A percentile compares a stretch with the other conserved stretches of the same genome.
Conservation (phyloP, 2,113 vertebrate genomes). For the Chitala chitala region DNA sequence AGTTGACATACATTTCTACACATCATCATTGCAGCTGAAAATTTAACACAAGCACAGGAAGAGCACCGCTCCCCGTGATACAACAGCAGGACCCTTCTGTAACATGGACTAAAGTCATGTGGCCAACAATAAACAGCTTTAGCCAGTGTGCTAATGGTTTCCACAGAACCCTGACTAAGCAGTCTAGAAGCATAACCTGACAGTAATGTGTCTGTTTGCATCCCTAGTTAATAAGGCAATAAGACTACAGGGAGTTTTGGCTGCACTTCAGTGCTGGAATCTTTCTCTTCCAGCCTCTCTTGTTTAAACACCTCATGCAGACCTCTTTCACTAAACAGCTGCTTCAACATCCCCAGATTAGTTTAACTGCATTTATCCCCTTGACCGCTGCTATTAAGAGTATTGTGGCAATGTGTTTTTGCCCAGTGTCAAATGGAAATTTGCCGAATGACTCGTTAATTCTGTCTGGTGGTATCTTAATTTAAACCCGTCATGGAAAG, state of each 20-base stretch:
- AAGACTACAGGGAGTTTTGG: not conserved
- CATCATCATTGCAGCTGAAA: too few species aligned
- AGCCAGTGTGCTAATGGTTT: too few species aligned
- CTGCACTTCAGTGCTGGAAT: not conserved
- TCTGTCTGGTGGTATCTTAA: constrained; percentile 24
- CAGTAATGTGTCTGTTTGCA: not conserved
- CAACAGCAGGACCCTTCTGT: too few species aligned
- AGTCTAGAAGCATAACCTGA: too few species aligned
- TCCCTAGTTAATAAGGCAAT: not conserved
- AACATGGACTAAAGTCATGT: too few species aligned
- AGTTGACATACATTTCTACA: too few species aligned
- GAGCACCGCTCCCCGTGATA: too few species aligned
- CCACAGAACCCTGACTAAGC: too few species aligned
- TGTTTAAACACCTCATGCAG: not conserved
- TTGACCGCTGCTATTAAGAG: not conserved
- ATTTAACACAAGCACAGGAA: too few species aligned
- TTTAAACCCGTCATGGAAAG: constrained; percentile 17
- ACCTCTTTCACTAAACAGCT: not conserved
- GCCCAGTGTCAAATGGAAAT: constrained; percentile 21
- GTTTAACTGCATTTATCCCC: not conserved
- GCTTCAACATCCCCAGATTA: not conserved
- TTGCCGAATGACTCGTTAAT: constrained; percentile 38
- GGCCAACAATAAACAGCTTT: too few species aligned
- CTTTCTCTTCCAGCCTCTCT: not conserved
- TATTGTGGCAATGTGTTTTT: not conserved